phyloP scores from a whole-genome alignment of 2,797 vertebrate species.

The Macropodus opercularis region DNA sequence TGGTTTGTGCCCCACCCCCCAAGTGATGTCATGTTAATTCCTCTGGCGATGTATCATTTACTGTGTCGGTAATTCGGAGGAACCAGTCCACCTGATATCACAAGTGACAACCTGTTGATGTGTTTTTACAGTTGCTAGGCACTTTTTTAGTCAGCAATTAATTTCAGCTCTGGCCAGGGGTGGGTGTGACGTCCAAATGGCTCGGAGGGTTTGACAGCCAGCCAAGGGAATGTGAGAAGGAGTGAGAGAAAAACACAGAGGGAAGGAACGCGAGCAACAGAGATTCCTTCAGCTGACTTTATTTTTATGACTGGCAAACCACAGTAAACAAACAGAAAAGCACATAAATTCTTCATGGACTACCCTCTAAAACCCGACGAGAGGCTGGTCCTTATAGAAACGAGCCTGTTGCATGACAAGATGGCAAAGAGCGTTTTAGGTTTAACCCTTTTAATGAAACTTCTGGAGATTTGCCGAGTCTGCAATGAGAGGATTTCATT shows the following conservation, averaged over 20 bases:
- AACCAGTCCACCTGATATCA: constrained; percentile 57
- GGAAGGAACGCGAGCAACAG: constrained; percentile 38
- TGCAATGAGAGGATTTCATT: constrained; percentile 26
- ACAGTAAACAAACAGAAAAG: constrained; percentile 84
- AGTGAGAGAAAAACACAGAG: constrained; percentile 17
- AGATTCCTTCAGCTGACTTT: constrained; percentile 74
- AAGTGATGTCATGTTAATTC: constrained; percentile 75
- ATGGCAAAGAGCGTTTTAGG: constrained; percentile 12
- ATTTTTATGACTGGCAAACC: constrained; percentile 83
- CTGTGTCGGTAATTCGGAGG: constrained; percentile 62
- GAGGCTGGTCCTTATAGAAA: constrained; percentile 47
- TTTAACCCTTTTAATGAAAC: constrained; percentile 23
- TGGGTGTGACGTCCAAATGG: constrained; percentile 71
- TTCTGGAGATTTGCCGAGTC: constrained; percentile 29
- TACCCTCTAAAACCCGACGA: constrained; percentile 60
- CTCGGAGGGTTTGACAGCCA: constrained; percentile 66
- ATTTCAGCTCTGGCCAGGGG: constrained; percentile 69
- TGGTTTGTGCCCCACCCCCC: constrained; percentile 30
- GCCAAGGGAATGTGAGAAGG: constrained; percentile 61
- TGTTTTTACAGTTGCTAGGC: constrained; percentile 79
- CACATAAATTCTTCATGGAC: constrained; percentile 76
- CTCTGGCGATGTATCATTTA: constrained; percentile 66
- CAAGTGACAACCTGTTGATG: constrained; percentile 81
- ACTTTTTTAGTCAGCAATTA: constrained; percentile 74
- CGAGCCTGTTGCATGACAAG: constrained; percentile 29